Percentiles rank a stretch among this genome's conserved stretches.
Evolutionary conservation across 1,140 invertebrate species (phyloP).

Genomic region (Euwallacea similis): DNA sequence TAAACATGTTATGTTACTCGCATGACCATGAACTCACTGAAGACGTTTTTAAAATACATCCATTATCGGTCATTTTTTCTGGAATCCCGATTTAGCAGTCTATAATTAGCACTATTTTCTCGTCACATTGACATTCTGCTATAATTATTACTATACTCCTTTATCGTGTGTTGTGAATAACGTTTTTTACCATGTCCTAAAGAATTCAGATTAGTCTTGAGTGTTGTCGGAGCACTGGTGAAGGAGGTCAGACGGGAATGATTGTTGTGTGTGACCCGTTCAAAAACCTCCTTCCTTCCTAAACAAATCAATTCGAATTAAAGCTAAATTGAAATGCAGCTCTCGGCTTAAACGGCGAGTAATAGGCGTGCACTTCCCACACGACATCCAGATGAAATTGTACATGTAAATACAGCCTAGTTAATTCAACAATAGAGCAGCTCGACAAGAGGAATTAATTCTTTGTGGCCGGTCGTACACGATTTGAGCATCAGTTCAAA

Average conservation of each 20-base stretch:
- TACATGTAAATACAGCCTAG: slow-evolving; percentile 27
- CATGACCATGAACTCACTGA: not conserved
- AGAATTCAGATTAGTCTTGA: not conserved
- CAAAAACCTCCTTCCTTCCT: slow-evolving; percentile 26
- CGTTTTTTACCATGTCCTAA: not conserved
- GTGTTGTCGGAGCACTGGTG: not conserved
- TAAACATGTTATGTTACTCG: not conserved
- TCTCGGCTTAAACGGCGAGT: slow-evolving; percentile 23
- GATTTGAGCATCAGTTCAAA: not conserved
- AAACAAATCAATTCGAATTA: slow-evolving; percentile 34
- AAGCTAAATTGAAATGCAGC: slow-evolving; percentile 34
- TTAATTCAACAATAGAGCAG: slow-evolving; percentile 22
- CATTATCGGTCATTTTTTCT: not conserved
- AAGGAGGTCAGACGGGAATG: not conserved
- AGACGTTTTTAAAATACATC: not conserved
- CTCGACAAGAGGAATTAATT: slow-evolving; percentile 16
- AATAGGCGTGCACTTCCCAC: slow-evolving; percentile 28
- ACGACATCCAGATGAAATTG: slow-evolving; percentile 29
- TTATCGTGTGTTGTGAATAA: not conserved
- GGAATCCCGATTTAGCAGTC: not conserved
- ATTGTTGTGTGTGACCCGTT: not conserved
- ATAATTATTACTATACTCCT: not conserved
- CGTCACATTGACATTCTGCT: not conserved
- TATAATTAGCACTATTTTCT: slow-evolving; percentile 1
- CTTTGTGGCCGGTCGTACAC: not conserved